phyloP scores from a whole-genome alignment of 2,888 invertebrate genomes.

The Helleia helle region DNA sequence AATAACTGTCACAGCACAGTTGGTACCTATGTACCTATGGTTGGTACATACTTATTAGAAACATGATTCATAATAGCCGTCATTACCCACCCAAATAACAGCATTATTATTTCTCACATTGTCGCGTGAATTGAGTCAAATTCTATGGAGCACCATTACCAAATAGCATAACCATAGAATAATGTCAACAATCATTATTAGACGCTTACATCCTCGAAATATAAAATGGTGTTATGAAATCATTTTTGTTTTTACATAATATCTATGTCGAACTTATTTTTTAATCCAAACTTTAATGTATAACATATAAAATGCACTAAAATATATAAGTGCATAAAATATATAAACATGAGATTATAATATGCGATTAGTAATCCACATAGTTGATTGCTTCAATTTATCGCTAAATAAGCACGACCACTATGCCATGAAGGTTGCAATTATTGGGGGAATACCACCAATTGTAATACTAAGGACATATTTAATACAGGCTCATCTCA shows the following conservation, averaged over 20 bases:
- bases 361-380: slow-evolving; percentile 48
- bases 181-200: background rate
- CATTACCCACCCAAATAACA: background rate
- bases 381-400: slow-evolving; percentile 67
- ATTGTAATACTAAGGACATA: slow-evolving; percentile 50
- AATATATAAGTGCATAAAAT: background rate
- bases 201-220: slow-evolving; percentile 1
- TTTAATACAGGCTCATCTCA: slow-evolving; percentile 51
- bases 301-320: no score
- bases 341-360: slow-evolving; percentile 13
- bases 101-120: slow-evolving; percentile 1
- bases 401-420: slow-evolving; percentile 53
- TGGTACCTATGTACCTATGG: no score
- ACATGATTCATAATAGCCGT: slow-evolving; percentile 2
- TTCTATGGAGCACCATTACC: background rate
- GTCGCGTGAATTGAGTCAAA: background rate
- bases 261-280: background rate
- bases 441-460: slow-evolving; percentile 64
- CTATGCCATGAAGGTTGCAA: slow-evolving; percentile 65
- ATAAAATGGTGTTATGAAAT: background rate
- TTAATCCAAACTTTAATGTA: background rate
- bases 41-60: no score
- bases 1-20: no score
- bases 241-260: background rate
- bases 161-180: background rate